phyloP scores from a whole-genome alignment of 2,888 invertebrate species.

The Prosapia bicincta region DNA sequence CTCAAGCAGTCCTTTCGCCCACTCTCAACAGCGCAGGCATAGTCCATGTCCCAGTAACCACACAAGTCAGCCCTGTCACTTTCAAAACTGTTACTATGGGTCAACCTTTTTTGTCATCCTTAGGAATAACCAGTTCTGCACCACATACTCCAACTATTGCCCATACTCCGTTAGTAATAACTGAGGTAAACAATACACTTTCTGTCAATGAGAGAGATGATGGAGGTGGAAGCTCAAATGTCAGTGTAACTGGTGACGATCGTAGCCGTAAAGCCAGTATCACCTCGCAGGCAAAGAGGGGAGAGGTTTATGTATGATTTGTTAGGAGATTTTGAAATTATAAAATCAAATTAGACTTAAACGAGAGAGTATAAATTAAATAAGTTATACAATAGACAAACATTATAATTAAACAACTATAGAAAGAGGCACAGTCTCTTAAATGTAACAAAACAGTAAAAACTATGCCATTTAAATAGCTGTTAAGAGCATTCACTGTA shows the following conservation, averaged over 20 bases:
- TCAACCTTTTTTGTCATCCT: constrained; percentile 54
- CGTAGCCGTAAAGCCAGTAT: constrained; percentile 50
- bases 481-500: too few species aligned
- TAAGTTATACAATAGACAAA: too few species aligned
- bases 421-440: too few species aligned
- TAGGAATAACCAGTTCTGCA: constrained; percentile 44
- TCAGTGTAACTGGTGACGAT: constrained; percentile 44
- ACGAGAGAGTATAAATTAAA: too few species aligned
- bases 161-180: constrained; percentile 32
- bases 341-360: background rate
- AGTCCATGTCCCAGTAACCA: constrained; percentile 49
- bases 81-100: constrained; percentile 53
- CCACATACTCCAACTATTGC: constrained; percentile 42
- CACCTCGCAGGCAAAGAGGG: constrained; percentile 46
- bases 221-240: constrained; percentile 43
- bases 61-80: constrained; percentile 46
- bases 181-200: constrained; percentile 35
- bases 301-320: constrained; percentile 54
- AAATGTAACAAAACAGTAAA: too few species aligned
- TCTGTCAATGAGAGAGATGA: constrained; percentile 40
- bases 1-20: constrained; percentile 72
- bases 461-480: too few species aligned
- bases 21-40: constrained; percentile 51
- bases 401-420: too few species aligned
- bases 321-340: background rate